Base-by-base conservation (phyloP, 2,888 invertebrate genomes). In the Drosophila kambysellisi region DNA sequence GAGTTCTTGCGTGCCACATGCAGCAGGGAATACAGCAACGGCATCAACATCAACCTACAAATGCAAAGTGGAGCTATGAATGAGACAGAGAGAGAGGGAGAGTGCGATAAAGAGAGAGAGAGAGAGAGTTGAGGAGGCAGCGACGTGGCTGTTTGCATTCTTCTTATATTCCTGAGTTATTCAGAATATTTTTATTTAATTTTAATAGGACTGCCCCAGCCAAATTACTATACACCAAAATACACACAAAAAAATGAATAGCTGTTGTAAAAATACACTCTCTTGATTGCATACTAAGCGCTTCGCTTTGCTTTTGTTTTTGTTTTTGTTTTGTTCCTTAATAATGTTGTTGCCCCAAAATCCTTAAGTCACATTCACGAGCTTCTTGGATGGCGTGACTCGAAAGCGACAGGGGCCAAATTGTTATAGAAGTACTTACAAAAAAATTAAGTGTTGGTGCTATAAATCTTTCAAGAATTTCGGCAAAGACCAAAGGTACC, bases 1-100 rank as follows among this genome's bases (percentile, higher is more conserved):
- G 83, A 79, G 79, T 74, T 88, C 86, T 84, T 88, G 84, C 88
- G 84, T 84, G 84, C 88, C 85, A 88, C 88, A 84, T 84, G 88
- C 83, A 82, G 69, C 74, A 56, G 48, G 37, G 56, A 68, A 73
- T 73, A 57, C 70, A 57, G 57, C 56, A 68, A 53, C 53, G 54
- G 46, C 60, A 59, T 9, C 61, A 54, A 35, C 46, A 12, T 25
- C 46, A 56, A 54, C 39, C 57, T 46, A 35, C 74, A 54, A 82
- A 80, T 76, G 82, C 79, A 82, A 78, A 82, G 69, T 76, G 73
- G 32, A 73, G 70, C 62, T 25, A 11, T 12, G 20, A 50, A 29
- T 30, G 53, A 35, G 60, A 20, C 35, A 37, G 9, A 17, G n/a
- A 1, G 29, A 3, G 4, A 35, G 29, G 3, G 17, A 20, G 0